phyloP scores from a whole-genome alignment of 2,113 vertebrate genomes.

The Ptilorrhoa leucosticta region DNA sequence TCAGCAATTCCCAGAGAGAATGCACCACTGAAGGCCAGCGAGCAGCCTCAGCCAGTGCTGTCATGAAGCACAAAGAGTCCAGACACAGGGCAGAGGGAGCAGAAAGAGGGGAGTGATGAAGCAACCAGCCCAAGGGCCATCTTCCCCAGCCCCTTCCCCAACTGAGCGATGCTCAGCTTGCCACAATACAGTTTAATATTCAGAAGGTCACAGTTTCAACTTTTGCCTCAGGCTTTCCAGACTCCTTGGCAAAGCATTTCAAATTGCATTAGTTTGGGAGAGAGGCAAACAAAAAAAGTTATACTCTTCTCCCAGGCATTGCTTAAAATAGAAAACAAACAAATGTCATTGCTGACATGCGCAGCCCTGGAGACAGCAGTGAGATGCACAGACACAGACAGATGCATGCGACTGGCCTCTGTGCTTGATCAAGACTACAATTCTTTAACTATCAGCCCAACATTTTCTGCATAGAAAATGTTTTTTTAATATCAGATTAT shows the following conservation, averaged over 20 bases:
- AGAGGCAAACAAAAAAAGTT: conserved; percentile 2
- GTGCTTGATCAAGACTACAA: not conserved
- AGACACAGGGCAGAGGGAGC: not conserved
- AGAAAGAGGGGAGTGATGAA: not conserved
- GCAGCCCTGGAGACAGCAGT: not conserved
- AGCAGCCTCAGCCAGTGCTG: not conserved
- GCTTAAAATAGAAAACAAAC: conserved; percentile 37
- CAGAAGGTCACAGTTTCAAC: not conserved
- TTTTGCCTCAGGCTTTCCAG: not conserved
- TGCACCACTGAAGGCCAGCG: not conserved
- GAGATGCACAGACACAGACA: not conserved
- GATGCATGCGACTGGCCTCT: not conserved
- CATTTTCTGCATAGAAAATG: not conserved
- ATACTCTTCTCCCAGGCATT: not conserved
- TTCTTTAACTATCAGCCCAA: not conserved
- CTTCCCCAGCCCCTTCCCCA: not conserved
- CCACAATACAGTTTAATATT: not conserved
- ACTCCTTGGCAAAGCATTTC: not conserved
- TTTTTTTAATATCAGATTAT: not conserved
- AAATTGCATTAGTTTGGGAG: not conserved
- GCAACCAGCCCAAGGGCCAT: not conserved
- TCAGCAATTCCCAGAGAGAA: not conserved
- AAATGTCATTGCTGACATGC: not conserved
- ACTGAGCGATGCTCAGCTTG: not conserved
- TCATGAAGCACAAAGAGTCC: not conserved